Base-by-base conservation (phyloP, 2,888 invertebrate species). In the Polyommatus icarus region DNA sequence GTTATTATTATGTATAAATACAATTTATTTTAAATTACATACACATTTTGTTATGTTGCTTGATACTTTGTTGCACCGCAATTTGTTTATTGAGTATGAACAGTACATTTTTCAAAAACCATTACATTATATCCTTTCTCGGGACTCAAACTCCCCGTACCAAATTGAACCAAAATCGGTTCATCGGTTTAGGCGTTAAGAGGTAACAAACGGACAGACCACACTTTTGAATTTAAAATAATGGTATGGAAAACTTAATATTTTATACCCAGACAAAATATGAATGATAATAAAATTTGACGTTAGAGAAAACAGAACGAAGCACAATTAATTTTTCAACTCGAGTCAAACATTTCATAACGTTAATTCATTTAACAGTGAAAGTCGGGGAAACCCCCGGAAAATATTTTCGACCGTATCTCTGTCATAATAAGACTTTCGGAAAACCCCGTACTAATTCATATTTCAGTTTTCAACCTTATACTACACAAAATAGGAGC, bases 391-490 rank as follows among this genome's bases (percentile, higher is more conserved):
- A 76, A 46, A 67, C 71, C 71, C 46, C 18, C 36, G 1, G 67
- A 76, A 7, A 10, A 29, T 8, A 71, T 76, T 76, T 40, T 71
- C 18, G 46, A 24, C 57, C 76, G 12, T 79, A 71, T 59, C 8
- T n/a, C 54, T 15, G 12, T n/a, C 7, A 4, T 29, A 8, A 20
- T 73, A 77, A 40, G 50, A 57, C 57, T 12, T 67, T 2, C 67
- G 67, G 67, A 15, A 67, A 67, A 24, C 15, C 61, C 61, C 61
- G 10, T 67, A 4, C 24, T 0, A 4, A 24, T 3, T 12, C 1
- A 67, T 4, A 67, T 67, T n/a, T n/a, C n/a, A n/a, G n/a, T n/a
- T 12, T 32, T 32, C 29, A 0, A 67, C 67, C 29, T 15, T 67
- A 32, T 1, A 1, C 1, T 6, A 6, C 0, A 29, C 12, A 67